Evolutionary conservation across 2,113 vertebrate species (phyloP).

Genomic region (Pseudopipra pipra): DNA sequence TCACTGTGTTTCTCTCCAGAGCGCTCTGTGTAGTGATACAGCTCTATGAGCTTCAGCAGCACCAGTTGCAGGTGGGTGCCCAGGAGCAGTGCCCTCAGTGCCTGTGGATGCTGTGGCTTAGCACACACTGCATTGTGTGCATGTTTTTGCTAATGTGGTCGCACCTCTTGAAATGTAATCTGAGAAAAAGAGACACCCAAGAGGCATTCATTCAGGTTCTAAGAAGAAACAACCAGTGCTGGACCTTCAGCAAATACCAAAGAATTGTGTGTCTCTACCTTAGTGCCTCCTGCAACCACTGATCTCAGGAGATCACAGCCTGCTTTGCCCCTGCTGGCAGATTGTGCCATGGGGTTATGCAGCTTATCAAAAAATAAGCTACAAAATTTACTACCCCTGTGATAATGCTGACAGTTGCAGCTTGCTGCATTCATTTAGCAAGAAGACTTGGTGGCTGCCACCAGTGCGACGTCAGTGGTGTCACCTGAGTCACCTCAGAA

Average conservation of each 20-base stretch:
- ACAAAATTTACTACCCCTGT: background rate
- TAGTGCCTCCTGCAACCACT: background rate
- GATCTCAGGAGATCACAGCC: background rate
- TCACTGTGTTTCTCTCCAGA: background rate
- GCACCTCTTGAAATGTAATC: background rate
- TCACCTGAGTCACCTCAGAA: background rate
- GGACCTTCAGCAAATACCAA: background rate
- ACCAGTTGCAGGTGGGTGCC: background rate
- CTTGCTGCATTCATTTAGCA: background rate
- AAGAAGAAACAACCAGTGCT: background rate
- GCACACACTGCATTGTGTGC: fast-evolving
- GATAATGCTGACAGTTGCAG: background rate
- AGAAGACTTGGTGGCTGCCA: background rate
- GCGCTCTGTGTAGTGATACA: background rate
- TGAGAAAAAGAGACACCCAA: background rate
- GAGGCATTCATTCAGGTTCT: background rate
- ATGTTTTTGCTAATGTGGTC: background rate
- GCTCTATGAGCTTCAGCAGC: background rate
- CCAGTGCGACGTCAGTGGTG: background rate
- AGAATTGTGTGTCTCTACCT: background rate
- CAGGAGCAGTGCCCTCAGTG: background rate
- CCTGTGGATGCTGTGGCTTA: background rate
- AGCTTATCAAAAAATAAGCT: background rate
- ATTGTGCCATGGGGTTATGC: background rate
- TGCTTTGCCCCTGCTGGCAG: background rate